Percentiles rank a stretch among this genome's conserved stretches.
Conservation (phyloP, 2,888 invertebrate genomes). For the Melinaea marsaeus region DNA sequence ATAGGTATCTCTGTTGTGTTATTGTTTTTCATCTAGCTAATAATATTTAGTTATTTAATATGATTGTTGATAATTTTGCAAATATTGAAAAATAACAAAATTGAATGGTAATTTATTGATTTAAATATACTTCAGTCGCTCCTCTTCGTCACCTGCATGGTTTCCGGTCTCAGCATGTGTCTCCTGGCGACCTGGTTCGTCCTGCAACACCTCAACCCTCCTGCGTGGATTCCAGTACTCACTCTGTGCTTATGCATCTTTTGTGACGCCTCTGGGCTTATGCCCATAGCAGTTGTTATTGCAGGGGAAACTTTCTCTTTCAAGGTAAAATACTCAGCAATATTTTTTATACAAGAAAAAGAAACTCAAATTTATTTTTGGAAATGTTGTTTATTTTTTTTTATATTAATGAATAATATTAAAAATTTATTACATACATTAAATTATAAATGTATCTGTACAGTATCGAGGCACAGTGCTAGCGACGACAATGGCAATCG, state of each 20-base stretch:
- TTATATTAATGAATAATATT: no score
- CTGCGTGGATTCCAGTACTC: conserved; percentile 70
- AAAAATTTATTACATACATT: no score
- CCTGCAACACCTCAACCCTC: conserved; percentile 41
- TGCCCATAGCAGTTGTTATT: conserved; percentile 63
- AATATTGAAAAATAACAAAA: not conserved
- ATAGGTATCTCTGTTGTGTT: not conserved
- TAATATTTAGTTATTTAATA: not conserved
- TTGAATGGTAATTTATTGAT: not conserved
- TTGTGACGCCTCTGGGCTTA: conserved; percentile 70
- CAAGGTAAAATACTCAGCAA: not conserved
- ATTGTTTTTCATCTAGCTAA: not conserved
- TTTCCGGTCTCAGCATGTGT: conserved; percentile 65
- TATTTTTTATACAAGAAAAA: no score
- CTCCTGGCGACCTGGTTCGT: conserved; percentile 64
- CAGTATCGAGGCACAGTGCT: conserved; percentile 64
- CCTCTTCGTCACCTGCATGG: conserved; percentile 49
- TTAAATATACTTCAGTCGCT: conserved; percentile 46
- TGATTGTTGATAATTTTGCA: not conserved
- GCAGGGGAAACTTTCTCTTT: not conserved
- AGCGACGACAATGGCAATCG: conserved; percentile 52
- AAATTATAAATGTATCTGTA: conserved; percentile 27
- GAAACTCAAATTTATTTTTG: no score
- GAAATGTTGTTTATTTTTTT: no score
- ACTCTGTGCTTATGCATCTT: conserved; percentile 73